These are phyloP conservation scores for Pentalonia nigronervosa DNA, from an alignment of 1,140 invertebrate genomes.

Conservation along the genomic window DNA sequence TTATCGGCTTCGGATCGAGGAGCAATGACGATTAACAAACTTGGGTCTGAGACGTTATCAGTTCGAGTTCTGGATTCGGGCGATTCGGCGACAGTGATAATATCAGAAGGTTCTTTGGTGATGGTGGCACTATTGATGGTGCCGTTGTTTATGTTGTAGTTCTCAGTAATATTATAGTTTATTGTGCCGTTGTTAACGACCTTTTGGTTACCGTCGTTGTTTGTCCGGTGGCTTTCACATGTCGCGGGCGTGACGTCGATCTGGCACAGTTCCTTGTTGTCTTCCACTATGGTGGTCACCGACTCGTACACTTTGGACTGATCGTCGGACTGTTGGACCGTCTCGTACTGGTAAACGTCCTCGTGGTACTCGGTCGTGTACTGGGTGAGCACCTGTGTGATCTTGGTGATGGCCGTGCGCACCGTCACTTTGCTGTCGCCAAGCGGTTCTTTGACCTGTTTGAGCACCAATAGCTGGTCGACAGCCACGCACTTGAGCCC, in stretches of 20 bases:
- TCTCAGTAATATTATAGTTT: too few relatives aligned
- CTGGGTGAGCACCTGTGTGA: not conserved
- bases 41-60: not conserved
- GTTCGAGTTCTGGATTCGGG: not conserved
- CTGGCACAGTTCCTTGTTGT: slow-evolving; percentile 25
- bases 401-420: not conserved
- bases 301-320: not conserved
- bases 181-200: not conserved
- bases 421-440: not conserved
- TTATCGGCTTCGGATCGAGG: too few relatives aligned
- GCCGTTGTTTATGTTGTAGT: not conserved
- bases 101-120: not conserved
- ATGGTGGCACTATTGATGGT: not conserved
- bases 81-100: not conserved
- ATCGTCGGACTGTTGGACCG: not conserved
- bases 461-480: not conserved
- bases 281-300: not conserved
- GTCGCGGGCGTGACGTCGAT: not conserved
- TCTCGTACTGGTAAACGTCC: not conserved
- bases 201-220: not conserved
- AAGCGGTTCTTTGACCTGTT: not conserved
- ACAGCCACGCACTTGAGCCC: slow-evolving; percentile 32
- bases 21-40: not conserved
- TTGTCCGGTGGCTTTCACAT: not conserved
- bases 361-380: not conserved